Evolutionary conservation across 2,888 invertebrate species (phyloP).

Genomic region (Galerucella nymphaeae): DNA sequence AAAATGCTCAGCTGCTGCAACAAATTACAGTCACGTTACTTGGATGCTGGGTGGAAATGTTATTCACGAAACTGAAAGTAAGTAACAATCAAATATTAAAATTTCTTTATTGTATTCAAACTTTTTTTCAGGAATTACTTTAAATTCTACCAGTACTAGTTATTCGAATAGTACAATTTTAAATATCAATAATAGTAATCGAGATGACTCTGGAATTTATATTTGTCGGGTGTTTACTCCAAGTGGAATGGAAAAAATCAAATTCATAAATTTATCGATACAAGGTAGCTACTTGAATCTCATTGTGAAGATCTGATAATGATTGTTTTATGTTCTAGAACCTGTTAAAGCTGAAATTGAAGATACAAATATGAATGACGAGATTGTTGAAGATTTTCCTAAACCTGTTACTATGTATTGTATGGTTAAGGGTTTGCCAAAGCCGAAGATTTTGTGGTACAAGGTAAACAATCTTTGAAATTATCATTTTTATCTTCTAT

Average conservation of each 20-base stretch:
- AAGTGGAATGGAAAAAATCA: neutral
- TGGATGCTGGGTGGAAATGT: slow-evolving; percentile 63
- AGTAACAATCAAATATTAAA: slow-evolving; percentile 32
- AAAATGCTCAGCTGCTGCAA: slow-evolving; percentile 70
- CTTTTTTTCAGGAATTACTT: slow-evolving; percentile 27
- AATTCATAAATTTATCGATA: slow-evolving; percentile 24
- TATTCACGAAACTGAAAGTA: slow-evolving; percentile 31
- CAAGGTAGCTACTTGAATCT: slow-evolving; percentile 42
- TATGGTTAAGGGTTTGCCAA: slow-evolving; percentile 70
- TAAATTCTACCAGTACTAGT: slow-evolving; percentile 44
- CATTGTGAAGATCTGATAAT: neutral
- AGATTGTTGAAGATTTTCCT: slow-evolving; percentile 58
- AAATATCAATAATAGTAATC: slow-evolving; percentile 44
- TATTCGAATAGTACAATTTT: slow-evolving; percentile 49
- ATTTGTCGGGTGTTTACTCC: slow-evolving; percentile 43
- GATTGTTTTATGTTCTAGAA: slow-evolving; percentile 57
- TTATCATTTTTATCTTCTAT: no score
- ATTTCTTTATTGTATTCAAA: slow-evolving; percentile 11
- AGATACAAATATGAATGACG: slow-evolving; percentile 64
- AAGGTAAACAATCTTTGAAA: slow-evolving; percentile 68
- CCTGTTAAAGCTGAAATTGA: slow-evolving; percentile 64
- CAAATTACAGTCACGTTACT: slow-evolving; percentile 66
- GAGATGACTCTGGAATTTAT: slow-evolving; percentile 49
- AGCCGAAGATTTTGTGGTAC: slow-evolving; percentile 75
- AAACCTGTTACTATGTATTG: slow-evolving; percentile 67